Evolutionary conservation across 2,797 vertebrate species (phyloP).

Genomic region (Bufotes viridis): DNA sequence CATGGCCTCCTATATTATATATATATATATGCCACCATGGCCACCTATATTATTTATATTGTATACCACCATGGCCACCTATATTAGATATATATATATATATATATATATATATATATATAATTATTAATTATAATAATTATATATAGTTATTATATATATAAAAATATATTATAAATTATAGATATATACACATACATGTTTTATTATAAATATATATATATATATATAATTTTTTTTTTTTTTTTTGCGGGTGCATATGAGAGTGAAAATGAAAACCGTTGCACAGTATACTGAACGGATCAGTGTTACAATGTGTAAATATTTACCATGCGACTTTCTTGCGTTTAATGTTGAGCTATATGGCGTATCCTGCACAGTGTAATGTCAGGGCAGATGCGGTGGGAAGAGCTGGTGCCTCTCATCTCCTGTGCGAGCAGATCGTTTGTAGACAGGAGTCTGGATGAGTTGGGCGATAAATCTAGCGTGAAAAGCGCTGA

Average conservation of each 20-base stretch:
- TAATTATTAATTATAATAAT: no score
- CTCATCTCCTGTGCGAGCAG: slow-evolving; percentile 21
- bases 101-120: no score
- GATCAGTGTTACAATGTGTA: background rate
- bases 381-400: background rate
- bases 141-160: no score
- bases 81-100: no score
- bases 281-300: background rate
- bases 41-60: no score
- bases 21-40: no score
- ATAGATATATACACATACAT: no score
- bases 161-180: no score
- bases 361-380: background rate
- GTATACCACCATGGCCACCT: no score
- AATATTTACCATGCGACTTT: slow-evolving; percentile 22
- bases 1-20: no score
- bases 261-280: background rate
- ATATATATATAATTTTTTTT: background rate
- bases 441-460: slow-evolving; percentile 55
- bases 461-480: slow-evolving; percentile 52
- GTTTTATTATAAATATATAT: background rate
- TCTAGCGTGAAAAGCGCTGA: slow-evolving; percentile 14
- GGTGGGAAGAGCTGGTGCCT: background rate
- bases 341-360: background rate
- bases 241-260: background rate